Evolutionary conservation across 2,113 vertebrate species (phyloP), one percentile per base, ranked within the genome.

Genomic region (Falco punctatus): DNA sequence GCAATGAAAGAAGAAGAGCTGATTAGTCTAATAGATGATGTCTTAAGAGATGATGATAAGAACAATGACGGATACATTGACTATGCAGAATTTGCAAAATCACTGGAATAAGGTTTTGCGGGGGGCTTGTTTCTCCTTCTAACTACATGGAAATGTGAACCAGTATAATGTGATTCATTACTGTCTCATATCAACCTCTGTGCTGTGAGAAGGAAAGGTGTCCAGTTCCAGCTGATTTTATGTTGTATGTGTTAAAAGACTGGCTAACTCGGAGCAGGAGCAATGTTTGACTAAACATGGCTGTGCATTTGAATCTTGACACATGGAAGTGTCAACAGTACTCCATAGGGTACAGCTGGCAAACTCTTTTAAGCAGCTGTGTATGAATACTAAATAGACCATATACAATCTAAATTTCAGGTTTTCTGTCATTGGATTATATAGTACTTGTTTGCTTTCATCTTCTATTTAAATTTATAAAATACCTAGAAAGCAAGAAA

Each of bases 51-150:
- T 15, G 99, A 99, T 49, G 99, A 99, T 97, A 99, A 99, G 96
- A 99, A 99, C 98, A 99, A 99, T 2, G 99, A 99, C 0, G 99
- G 99, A 27, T 99, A 99, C 95, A 99, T 99, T 52, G 99, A 99
- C 96, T 99, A 99, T 55, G 99, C 99, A 20, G 99, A 99, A 94
- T 99, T 99, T 74, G 99, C 99, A 84, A 99, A 98, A 94, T 99
- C 99, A 13, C 97, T 99, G 91, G 99, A 99, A 94, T 99, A 97
- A 97, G 67, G 12, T 61, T 73, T 65, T 58, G 46, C 40, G 51
- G 38, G 73, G 62, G 67, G 57, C 86, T 85, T 65, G 49, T 62
- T 75, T 85, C 51, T 81, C 73, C 88, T 87, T 66, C 74, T 90
- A 32, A 88, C 89, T 86, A 62, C 28, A 13, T 92, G 92, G 95